Percentiles rank a stretch among this genome's conserved stretches.
Conservation (phyloP, 2,113 vertebrate genomes). For the Ameiurus melas region DNA sequence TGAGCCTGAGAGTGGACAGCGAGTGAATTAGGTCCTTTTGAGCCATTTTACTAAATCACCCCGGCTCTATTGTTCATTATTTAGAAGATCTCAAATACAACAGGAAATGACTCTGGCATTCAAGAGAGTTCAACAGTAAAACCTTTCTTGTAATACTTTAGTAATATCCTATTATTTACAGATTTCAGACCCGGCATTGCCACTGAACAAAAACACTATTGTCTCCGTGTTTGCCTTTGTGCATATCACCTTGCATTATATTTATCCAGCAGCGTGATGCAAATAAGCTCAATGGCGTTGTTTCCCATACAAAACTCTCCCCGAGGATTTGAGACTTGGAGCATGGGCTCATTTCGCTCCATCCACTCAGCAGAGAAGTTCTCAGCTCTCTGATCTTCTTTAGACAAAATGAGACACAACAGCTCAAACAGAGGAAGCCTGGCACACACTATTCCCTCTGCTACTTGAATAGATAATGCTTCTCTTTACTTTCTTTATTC, state of each 20-base stretch:
- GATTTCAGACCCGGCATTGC: not conserved
- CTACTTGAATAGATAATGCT: slow-evolving; percentile 80
- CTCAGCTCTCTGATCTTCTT: slow-evolving; percentile 74
- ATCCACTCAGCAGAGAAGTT: slow-evolving; percentile 62
- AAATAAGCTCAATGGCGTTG: slow-evolving; percentile 69
- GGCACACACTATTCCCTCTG: slow-evolving; percentile 72
- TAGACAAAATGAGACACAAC: slow-evolving; percentile 76
- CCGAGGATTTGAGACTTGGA: slow-evolving; percentile 63
- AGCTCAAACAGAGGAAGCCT: slow-evolving; percentile 70
- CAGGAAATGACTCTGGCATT: slow-evolving; percentile 8
- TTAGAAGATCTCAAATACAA: slow-evolving; percentile 11
- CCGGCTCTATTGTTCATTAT: slow-evolving; percentile 14
- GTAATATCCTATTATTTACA: slow-evolving; percentile 16
- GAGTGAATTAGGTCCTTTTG: not conserved
- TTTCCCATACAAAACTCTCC: slow-evolving; percentile 74
- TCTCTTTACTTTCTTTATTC: slow-evolving; percentile 76
- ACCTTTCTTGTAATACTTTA: slow-evolving; percentile 9
- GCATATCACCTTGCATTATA: slow-evolving; percentile 42
- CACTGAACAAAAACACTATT: slow-evolving; percentile 16
- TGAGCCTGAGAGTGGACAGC: not conserved
- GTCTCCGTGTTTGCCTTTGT: slow-evolving; percentile 30
- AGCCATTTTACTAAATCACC: slow-evolving; percentile 1
- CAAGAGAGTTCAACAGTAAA: not conserved
- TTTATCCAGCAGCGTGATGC: slow-evolving; percentile 63
- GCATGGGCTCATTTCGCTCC: slow-evolving; percentile 66